Percentiles rank a stretch among this genome's conserved stretches.
phyloP scores from a whole-genome alignment of 2,113 vertebrate species.

The Cichladusa arquata region DNA sequence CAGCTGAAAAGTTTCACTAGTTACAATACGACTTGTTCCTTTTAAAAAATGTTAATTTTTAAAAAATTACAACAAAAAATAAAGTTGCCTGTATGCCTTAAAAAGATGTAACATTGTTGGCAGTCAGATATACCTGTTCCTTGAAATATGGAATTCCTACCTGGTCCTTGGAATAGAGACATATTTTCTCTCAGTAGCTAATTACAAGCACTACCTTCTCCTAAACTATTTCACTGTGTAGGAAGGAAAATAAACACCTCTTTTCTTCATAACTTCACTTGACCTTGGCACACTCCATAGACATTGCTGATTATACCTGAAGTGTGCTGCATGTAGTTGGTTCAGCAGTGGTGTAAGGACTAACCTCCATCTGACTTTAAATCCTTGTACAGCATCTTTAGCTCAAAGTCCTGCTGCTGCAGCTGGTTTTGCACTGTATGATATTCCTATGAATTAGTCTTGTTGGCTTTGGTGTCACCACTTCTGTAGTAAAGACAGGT shows the following conservation, averaged over 20 bases:
- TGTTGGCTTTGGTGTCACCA: background rate
- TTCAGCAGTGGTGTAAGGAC: background rate
- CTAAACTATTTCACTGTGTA: background rate
- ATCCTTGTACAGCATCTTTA: background rate
- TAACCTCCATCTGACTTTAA: background rate
- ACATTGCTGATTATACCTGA: background rate
- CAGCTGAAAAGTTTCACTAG: background rate
- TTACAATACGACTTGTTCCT: background rate
- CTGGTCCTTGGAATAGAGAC: background rate
- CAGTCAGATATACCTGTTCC: background rate
- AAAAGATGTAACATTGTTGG: background rate
- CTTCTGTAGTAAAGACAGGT: background rate
- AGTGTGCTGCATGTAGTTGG: background rate
- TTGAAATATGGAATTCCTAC: background rate
- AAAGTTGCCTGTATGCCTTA: background rate
- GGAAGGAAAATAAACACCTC: background rate
- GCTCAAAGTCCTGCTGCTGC: background rate
- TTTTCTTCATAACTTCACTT: background rate
- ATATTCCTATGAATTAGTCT: background rate
- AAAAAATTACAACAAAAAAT: background rate
- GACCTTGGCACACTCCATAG: background rate
- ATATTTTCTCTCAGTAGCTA: background rate
- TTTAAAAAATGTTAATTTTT: background rate
- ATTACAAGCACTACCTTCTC: background rate
- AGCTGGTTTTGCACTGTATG: background rate